These are phyloP conservation scores for Sphyrna mokarran DNA, from an alignment of 2,113 vertebrate species.

Conservation along the genomic window DNA sequence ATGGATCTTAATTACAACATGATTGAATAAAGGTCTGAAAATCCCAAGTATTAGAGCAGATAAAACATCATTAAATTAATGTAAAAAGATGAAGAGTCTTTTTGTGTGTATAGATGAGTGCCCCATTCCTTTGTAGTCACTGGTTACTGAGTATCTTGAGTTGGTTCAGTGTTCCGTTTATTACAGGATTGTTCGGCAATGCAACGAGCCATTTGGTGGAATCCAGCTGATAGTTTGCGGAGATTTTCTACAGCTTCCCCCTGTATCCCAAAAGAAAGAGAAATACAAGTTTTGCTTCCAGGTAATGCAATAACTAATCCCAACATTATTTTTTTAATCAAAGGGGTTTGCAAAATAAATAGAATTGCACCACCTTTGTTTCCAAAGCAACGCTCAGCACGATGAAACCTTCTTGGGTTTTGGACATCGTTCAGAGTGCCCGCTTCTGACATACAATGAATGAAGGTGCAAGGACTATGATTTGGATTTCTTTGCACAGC, in stretches of 20 bases:
- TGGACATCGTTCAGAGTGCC: background rate
- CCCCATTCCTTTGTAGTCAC: background rate
- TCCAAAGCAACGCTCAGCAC: too few relatives aligned
- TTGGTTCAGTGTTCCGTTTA: background rate
- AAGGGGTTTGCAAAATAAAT: background rate
- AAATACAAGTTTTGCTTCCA: conserved; percentile 84
- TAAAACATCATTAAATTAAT: background rate
- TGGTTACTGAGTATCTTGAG: background rate
- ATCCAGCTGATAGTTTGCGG: conserved; percentile 93
- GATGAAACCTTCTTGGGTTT: background rate
- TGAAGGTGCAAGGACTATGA: too few relatives aligned
- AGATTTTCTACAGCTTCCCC: conserved; percentile 93
- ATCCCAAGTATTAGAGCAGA: background rate
- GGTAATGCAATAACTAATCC: conserved; percentile 51
- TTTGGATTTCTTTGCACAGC: background rate
- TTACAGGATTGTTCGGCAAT: conserved; percentile 70
- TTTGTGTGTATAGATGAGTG: background rate
- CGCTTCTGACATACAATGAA: background rate
- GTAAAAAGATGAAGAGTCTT: background rate
- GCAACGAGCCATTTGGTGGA: conserved; percentile 83
- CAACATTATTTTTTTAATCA: background rate
- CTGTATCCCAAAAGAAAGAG: conserved; percentile 72
- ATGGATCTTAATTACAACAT: background rate
- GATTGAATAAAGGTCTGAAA: background rate
- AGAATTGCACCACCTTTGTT: background rate